Conservation (phyloP, 2,113 vertebrate genomes). For the Cygnus atratus region DNA sequence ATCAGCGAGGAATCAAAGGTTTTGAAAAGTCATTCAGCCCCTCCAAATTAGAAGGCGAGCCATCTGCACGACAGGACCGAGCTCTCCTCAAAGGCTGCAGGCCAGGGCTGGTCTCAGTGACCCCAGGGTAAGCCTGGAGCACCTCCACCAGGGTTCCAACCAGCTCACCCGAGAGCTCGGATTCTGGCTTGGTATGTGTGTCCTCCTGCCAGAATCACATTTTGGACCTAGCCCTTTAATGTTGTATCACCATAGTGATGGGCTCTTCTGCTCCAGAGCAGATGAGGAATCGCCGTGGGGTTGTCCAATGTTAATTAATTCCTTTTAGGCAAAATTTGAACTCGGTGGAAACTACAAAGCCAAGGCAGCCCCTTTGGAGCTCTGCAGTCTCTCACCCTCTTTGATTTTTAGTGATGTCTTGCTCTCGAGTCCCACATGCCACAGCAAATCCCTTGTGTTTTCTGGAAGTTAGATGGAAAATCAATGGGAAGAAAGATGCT, state of each 20-base stretch:
- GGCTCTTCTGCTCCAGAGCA: constrained; percentile 7
- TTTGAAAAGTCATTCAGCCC: constrained; percentile 66
- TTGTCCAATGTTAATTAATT: constrained; percentile 31
- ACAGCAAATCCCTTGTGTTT: neutral
- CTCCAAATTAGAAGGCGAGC: constrained; percentile 27
- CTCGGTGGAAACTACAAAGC: neutral
- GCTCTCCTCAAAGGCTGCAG: neutral
- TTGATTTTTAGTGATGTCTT: neutral
- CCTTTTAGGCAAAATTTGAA: neutral
- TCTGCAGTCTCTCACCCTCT: neutral
- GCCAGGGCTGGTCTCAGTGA: constrained; percentile 10
- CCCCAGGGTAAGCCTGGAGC: neutral
- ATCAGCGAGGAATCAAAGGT: constrained; percentile 67
- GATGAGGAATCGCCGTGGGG: neutral
- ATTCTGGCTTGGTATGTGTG: neutral
- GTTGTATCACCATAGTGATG: constrained; percentile 1
- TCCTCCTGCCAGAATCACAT: neutral
- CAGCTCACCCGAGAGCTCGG: neutral
- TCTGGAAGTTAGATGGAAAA: neutral
- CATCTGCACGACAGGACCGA: constrained; percentile 19
- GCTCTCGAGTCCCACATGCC: neutral
- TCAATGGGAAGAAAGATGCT: neutral
- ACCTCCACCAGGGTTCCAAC: neutral
- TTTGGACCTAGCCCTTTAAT: neutral
- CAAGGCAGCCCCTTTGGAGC: neutral